phyloP scores from a whole-genome alignment of 2,888 invertebrate species.

The Andrena chrysosceles region DNA sequence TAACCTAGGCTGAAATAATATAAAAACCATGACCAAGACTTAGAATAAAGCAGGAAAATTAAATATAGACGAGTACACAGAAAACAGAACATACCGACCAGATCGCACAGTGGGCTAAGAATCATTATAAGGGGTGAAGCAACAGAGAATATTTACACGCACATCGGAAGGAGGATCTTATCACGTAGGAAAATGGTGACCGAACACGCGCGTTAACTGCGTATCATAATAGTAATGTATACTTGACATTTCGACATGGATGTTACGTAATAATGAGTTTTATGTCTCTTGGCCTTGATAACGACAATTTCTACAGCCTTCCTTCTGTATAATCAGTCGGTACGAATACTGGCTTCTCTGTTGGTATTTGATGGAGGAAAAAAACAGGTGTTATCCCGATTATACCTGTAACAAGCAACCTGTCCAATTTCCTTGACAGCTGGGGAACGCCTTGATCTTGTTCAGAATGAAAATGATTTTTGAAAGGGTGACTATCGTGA shows the following conservation, averaged over 20 bases:
- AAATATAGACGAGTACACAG: no score
- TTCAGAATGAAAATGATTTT: constrained; percentile 29
- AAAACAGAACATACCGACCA: no score
- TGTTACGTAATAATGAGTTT: constrained; percentile 34
- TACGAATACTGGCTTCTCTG: background rate
- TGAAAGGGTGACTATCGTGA: constrained; percentile 12
- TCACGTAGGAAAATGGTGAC: constrained; percentile 32
- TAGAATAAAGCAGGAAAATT: no score
- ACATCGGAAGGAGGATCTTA: no score
- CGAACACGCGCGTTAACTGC: background rate
- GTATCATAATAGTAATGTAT: constrained; percentile 6
- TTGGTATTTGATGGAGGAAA: background rate
- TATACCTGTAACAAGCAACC: no score
- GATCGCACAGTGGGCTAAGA: no score
- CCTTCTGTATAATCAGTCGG: background rate
- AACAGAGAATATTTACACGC: no score
- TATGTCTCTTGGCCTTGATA: constrained; percentile 11
- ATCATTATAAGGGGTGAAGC: no score
- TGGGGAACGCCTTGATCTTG: background rate
- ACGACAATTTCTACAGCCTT: background rate
- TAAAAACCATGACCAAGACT: no score
- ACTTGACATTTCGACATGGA: constrained; percentile 18
- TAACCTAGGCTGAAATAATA: no score
- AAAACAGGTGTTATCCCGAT: no score
- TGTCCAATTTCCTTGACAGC: no score